phyloP scores from a whole-genome alignment of 2,797 vertebrate genomes.

The Microhierax caerulescens region DNA sequence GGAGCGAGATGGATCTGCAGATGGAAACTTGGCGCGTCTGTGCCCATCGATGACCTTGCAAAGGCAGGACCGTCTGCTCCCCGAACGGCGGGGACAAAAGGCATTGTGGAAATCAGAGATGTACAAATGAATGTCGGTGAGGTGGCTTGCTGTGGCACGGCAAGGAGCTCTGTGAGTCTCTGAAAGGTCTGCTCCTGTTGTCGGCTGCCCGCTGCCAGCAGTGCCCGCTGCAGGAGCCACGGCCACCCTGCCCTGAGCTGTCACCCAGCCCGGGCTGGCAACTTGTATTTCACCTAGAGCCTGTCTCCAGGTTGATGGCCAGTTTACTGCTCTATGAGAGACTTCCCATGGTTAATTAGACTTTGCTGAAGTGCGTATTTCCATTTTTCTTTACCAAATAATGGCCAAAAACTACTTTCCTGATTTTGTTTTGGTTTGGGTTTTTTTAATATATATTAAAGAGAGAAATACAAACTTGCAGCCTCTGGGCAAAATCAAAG shows the following conservation, averaged over 20 bases:
- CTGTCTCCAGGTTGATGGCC: neutral
- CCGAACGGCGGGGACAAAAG: neutral
- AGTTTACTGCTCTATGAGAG: neutral
- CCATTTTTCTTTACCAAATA: neutral
- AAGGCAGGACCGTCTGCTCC: neutral
- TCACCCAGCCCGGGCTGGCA: accelerated
- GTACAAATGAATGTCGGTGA: accelerated
- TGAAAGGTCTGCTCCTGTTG: neutral
- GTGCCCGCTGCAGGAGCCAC: accelerated
- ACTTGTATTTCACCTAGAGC: neutral
- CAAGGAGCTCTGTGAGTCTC: neutral
- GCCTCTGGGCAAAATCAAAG: neutral
- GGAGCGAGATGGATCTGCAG: neutral
- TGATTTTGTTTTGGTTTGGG: neutral
- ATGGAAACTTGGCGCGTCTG: neutral
- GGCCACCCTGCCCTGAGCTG: neutral
- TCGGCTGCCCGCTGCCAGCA: neutral
- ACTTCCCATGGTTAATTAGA: neutral
- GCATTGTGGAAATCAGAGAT: neutral
- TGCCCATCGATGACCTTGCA: neutral
- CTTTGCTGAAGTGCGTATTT: neutral
- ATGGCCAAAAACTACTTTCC: neutral
- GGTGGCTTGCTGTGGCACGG: neutral
- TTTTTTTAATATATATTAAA: neutral
- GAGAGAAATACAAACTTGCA: neutral